Evolutionary conservation across 2,888 invertebrate species (phyloP).

Genomic region (Alloplasta piceator): DNA sequence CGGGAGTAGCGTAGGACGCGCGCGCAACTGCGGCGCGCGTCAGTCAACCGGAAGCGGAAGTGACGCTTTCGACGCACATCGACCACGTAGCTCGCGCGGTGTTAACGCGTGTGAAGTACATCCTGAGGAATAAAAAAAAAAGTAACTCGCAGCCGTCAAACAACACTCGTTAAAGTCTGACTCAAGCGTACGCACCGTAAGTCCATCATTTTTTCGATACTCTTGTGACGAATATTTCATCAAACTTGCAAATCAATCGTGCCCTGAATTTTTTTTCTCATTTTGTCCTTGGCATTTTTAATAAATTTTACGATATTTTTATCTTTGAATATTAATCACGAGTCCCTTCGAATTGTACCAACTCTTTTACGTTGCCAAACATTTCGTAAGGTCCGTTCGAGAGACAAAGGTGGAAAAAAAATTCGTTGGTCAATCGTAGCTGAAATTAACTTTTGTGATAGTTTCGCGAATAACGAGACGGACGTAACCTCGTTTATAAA

Average conservation of each 20-base stretch:
- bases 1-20: slow-evolving; percentile 40
- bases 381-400: neutral
- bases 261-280: neutral
- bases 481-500: slow-evolving; percentile 26
- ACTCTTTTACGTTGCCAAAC: slow-evolving; percentile 35
- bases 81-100: slow-evolving; percentile 76
- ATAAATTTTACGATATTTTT: neutral
- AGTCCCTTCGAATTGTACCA: slow-evolving; percentile 6
- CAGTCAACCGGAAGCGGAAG: slow-evolving; percentile 78
- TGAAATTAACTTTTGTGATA: neutral
- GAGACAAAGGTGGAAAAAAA: slow-evolving; percentile 17
- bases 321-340: neutral
- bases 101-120: slow-evolving; percentile 55
- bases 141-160: slow-evolving; percentile 67
- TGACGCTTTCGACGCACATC: slow-evolving; percentile 73
- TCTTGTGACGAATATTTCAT: neutral
- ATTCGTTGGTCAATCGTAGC: slow-evolving; percentile 18
- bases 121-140: slow-evolving; percentile 47
- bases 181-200: slow-evolving; percentile 67
- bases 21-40: slow-evolving; percentile 67
- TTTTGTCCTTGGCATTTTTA: neutral
- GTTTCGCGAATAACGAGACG: neutral
- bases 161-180: slow-evolving; percentile 67
- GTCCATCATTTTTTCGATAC: slow-evolving; percentile 48
- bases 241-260: neutral